Evolutionary conservation across 2,888 invertebrate species (phyloP).

Genomic region (Eucriotettix oculatus): DNA sequence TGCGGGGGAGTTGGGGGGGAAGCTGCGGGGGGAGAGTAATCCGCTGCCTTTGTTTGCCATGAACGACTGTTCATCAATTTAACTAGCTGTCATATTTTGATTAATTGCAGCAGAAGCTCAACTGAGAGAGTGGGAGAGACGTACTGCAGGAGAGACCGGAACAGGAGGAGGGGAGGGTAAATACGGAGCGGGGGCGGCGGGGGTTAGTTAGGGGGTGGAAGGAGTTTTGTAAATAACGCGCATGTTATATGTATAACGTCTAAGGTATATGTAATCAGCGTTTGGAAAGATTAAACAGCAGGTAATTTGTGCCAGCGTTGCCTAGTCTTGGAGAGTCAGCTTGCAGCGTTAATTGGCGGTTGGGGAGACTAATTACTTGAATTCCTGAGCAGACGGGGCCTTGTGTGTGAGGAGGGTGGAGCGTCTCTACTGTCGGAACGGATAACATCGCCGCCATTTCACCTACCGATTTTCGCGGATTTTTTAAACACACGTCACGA

Average conservation of each 20-base stretch:
- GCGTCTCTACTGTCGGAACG: neutral
- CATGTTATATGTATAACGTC: neutral
- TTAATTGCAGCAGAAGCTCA: neutral
- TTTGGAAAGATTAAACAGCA: slow-evolving; percentile 13
- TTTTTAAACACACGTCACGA: neutral
- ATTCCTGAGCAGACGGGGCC: slow-evolving; percentile 10
- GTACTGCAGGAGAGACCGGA: no score
- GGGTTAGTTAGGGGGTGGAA: no score
- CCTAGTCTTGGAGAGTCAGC: slow-evolving; percentile 7
- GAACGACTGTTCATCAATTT: neutral
- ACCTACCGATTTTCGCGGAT: neutral
- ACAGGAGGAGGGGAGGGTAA: no score
- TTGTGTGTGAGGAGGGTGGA: neutral
- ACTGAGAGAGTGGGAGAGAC: no score
- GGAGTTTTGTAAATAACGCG: neutral
- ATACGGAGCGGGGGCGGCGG: no score
- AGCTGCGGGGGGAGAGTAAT: no score
- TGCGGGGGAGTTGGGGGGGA: neutral
- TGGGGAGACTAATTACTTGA: slow-evolving; percentile 14
- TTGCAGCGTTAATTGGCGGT: slow-evolving; percentile 15
- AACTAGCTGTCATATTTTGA: neutral
- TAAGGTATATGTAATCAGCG: slow-evolving; percentile 9
- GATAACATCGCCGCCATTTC: neutral
- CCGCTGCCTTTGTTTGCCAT: neutral
- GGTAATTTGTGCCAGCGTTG: slow-evolving; percentile 13